Conservation (phyloP, 2,797 vertebrate species). For the Halcyon leucocephala region DNA sequence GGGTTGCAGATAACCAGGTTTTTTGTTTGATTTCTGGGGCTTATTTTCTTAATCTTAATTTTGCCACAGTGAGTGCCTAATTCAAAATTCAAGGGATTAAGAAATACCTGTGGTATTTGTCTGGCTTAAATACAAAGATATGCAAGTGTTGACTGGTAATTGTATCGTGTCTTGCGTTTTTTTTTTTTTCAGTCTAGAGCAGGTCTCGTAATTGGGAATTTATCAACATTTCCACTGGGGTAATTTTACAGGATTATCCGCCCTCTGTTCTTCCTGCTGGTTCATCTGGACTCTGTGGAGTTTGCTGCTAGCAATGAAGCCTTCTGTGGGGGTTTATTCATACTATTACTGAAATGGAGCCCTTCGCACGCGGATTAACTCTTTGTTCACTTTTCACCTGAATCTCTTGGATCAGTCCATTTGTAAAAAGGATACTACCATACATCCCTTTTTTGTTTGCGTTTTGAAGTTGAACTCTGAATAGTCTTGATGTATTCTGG, state of each 20-base stretch:
- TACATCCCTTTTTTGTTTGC: slow-evolving; percentile 26
- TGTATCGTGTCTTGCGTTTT: slow-evolving; percentile 52
- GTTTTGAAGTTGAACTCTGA: slow-evolving; percentile 45
- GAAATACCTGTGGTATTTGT: slow-evolving; percentile 60
- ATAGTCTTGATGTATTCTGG: neutral
- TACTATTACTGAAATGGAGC: slow-evolving; percentile 67
- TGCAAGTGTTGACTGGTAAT: slow-evolving; percentile 69
- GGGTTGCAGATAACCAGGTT: neutral
- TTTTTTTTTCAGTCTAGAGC: slow-evolving; percentile 51
- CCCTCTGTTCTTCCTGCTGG: slow-evolving; percentile 72
- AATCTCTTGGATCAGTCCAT: neutral
- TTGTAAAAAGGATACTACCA: slow-evolving; percentile 39
- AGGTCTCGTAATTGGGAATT: slow-evolving; percentile 73
- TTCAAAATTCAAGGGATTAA: slow-evolving; percentile 50
- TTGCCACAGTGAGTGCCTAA: neutral
- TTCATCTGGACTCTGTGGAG: slow-evolving; percentile 71
- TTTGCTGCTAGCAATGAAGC: slow-evolving; percentile 68
- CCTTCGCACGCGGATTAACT: slow-evolving; percentile 57
- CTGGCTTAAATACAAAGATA: slow-evolving; percentile 45
- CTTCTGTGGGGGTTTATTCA: slow-evolving; percentile 71
- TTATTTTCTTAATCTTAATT: slow-evolving; percentile 48
- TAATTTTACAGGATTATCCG: slow-evolving; percentile 76
- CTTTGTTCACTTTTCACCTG: slow-evolving; percentile 61
- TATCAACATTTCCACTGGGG: slow-evolving; percentile 73
- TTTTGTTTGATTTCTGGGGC: neutral